Percentiles rank a stretch among this genome's conserved stretches.
Evolutionary conservation across 2,888 invertebrate genomes (phyloP).

Genomic region (Invenusta paracnida): DNA sequence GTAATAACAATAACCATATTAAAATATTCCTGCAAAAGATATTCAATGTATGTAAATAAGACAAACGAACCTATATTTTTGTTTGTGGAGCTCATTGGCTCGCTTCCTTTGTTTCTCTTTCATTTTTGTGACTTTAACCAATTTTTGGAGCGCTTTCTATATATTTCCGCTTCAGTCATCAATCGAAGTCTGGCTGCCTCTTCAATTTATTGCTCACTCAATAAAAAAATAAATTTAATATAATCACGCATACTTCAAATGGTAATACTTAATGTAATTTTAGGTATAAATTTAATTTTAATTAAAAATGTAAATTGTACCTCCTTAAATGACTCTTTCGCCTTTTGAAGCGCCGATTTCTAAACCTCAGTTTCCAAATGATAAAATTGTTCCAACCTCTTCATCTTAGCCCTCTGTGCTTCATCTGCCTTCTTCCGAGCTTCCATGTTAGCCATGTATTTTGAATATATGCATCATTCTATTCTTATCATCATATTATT

Average conservation of each 20-base stretch:
- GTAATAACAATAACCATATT: not conserved
- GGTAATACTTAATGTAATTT: not conserved
- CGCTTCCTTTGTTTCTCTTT: not conserved
- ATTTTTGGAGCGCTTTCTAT: too few species aligned
- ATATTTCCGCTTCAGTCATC: not conserved
- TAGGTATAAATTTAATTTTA: not conserved
- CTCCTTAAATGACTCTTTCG: not conserved
- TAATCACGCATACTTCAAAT: not conserved
- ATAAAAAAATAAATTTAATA: not conserved
- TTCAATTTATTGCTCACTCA: not conserved
- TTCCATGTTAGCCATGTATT: not conserved
- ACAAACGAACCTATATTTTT: not conserved
- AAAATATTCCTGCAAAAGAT: not conserved
- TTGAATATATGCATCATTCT: too few species aligned
- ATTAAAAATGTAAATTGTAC: not conserved
- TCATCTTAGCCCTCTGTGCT: not conserved
- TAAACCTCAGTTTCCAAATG: not conserved
- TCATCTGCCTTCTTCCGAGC: not conserved
- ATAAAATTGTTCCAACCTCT: not conserved
- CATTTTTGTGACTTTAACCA: too few species aligned
- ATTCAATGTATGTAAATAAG: not conserved
- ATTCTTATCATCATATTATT: too few species aligned
- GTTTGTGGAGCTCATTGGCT: not conserved
- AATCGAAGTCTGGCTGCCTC: not conserved
- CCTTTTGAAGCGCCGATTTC: not conserved